Conservation (phyloP, 2,888 invertebrate genomes). For the Tyria jacobaeae region DNA sequence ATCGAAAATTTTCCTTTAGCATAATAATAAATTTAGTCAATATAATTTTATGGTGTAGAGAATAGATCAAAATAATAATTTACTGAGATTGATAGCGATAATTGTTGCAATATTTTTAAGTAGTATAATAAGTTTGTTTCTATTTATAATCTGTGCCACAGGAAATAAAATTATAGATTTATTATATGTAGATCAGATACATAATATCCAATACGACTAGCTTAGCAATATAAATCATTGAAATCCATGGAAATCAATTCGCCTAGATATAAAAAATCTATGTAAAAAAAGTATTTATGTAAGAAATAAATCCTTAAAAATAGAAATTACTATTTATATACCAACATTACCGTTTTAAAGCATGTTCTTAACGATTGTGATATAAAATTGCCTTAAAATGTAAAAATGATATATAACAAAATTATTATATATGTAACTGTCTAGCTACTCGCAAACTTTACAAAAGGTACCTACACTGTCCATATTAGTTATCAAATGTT, state of each 20-base stretch:
- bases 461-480: slow-evolving; percentile 59
- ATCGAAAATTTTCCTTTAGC: slow-evolving; percentile 61
- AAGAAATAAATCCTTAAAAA: slow-evolving; percentile 42
- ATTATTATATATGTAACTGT: slow-evolving; percentile 23
- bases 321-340: slow-evolving; percentile 47
- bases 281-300: slow-evolving; percentile 38
- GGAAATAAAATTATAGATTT: slow-evolving; percentile 24
- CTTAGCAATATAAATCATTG: too few relatives aligned
- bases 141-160: slow-evolving; percentile 60
- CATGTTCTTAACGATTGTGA: slow-evolving; percentile 66
- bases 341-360: slow-evolving; percentile 36
- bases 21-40: slow-evolving; percentile 80
- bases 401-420: slow-evolving; percentile 32
- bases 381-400: slow-evolving; percentile 75
- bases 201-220: too few relatives aligned
- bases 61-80: slow-evolving; percentile 59
- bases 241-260: too few relatives aligned
- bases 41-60: slow-evolving; percentile 63
- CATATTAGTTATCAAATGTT: slow-evolving; percentile 65
- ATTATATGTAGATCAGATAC: slow-evolving; percentile 5
- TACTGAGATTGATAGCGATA: slow-evolving; percentile 73
- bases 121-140: slow-evolving; percentile 56
- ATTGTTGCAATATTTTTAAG: slow-evolving; percentile 69
- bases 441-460: slow-evolving; percentile 46
- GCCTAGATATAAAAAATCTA: slow-evolving; percentile 14